Evolutionary conservation across 1,140 invertebrate species (phyloP), one percentile per base, ranked within the genome.

Genomic region (Microplitis mediator): DNA sequence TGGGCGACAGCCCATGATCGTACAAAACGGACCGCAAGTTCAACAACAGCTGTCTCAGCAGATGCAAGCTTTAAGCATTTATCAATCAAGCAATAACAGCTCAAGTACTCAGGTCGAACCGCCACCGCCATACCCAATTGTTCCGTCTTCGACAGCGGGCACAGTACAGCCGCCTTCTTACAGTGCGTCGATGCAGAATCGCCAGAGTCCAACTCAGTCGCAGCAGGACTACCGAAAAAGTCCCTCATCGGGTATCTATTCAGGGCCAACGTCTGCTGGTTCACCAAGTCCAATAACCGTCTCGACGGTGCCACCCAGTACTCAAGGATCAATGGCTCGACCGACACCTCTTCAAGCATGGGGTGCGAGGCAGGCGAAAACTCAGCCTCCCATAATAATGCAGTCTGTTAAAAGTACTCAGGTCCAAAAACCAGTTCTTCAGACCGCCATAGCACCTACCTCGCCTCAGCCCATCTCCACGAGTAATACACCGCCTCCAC

Each of bases 371-470:
- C 93, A 94, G 81, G 92, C 94, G 14, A 93, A 95, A 78, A 93
- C 92, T 1, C 95, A 97, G 80, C 92, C 95, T 13, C 96, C 95
- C 0, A 95, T 98, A 69, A 97, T 98, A 39, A 97, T 98, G 96
- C 96, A 98, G 82, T 96, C 95, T 31, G 97, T 98, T 1, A 97
- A 96, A 82, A 96, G 95, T 88, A 97, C 95, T 0, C 95, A 96
- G 84, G 95, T 97, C 4, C 95, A 97, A 80, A 98, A 98, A 84
- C 97, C 97, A 0, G 91, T 97, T 0, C 85, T 97, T 50, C 96
- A 98, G 84, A 98, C 96, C 4, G 97, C 97, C 0, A 95, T 97
- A 6, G 95, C 95, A 13, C 95, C 96, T 0, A 92, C 93, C 0
- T 90, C 93, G 1, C 94, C 94, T 4, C 90, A 89, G 77, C 88